A percentile compares a stretch with the other conserved stretches of the same genome.
phyloP scores from a whole-genome alignment of 1,140 invertebrate genomes.

The Magallana gigas region DNA sequence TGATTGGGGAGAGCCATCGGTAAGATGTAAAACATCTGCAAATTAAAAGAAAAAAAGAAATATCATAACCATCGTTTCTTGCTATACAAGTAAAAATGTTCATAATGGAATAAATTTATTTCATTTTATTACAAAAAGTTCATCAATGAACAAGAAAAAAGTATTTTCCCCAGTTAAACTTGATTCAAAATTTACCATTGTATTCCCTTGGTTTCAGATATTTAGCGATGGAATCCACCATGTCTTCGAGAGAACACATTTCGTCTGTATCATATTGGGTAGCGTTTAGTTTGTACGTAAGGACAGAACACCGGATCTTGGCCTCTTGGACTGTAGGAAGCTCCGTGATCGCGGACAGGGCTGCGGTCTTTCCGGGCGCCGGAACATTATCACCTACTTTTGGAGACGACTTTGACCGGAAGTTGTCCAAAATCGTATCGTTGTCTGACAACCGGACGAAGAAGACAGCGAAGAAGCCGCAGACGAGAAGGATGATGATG shows the following conservation, averaged over 20 bases:
- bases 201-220: conserved; percentile 19
- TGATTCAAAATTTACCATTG: conserved; percentile 8
- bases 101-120: background rate
- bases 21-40: conserved; percentile 12
- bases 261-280: background rate
- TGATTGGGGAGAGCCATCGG: background rate
- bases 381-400: background rate
- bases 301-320: conserved; percentile 1
- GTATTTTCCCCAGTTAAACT: background rate
- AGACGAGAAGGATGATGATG: conserved; percentile 30
- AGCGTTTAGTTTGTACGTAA: conserved; percentile 1
- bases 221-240: conserved; percentile 12
- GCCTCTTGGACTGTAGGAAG: background rate
- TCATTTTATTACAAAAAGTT: background rate
- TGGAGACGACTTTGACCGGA: background rate
- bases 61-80: background rate
- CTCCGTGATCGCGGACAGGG: background rate
- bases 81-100: background rate
- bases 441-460: conserved; percentile 29
- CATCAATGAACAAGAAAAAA: too few relatives aligned
- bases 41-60: background rate
- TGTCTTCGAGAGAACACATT: background rate
- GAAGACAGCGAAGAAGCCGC: conserved; percentile 38
- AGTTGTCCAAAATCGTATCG: background rate
- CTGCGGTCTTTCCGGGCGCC: background rate